Evolutionary conservation across 2,113 vertebrate genomes (phyloP), one percentile per base, ranked within the genome.

Genomic region (Dipodomys ordii): DNA sequence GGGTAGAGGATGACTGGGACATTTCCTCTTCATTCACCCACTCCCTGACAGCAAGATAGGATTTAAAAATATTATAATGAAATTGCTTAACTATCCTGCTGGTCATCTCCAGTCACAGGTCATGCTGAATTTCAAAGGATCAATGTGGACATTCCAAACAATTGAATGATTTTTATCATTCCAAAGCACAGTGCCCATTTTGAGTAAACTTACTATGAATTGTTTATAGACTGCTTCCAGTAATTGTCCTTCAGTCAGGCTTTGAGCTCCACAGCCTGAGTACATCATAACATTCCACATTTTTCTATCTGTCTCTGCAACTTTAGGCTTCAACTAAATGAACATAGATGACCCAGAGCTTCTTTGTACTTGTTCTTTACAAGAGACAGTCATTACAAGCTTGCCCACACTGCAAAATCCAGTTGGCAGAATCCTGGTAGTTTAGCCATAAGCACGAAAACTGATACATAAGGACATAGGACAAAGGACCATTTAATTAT

Each of bases 1-100:
- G 93, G 97, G 93, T 97, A 84, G 93, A 95, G 27, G 96, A 97
- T 90, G 95, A 72, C 46, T 89, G 81, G 85, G 83, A 94, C 62
- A 27, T 27, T 87, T 92, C 74, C 44, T 65, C 23, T 22, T 77
- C 39, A 72, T 5, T 27, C 9, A 46, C 19, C 23, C 39, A 19
- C 2, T 18, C 91, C 88, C 69, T 94, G 96, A 88, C 74, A 96
- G 91, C 88, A 96, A 91, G 84, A 94, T 83, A 96, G 94, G 90
- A 57, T 57, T 57, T 44, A 97, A 93, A 97, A 96, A 77, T 89
- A 84, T 88, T 88, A 94, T 68, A 88, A 83, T 10, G 2, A 1
- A 95, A 90, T 73, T 44, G 5, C 80, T 96, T 86, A 92, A 87
- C 72, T 92, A 71, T 68, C 27, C 88, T 89, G 89, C 23, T 73